A percentile compares a stretch with the other conserved stretches of the same genome.
Conservation (phyloP, 2,113 vertebrate genomes). For the Poeciliopsis turrubarensis region DNA sequence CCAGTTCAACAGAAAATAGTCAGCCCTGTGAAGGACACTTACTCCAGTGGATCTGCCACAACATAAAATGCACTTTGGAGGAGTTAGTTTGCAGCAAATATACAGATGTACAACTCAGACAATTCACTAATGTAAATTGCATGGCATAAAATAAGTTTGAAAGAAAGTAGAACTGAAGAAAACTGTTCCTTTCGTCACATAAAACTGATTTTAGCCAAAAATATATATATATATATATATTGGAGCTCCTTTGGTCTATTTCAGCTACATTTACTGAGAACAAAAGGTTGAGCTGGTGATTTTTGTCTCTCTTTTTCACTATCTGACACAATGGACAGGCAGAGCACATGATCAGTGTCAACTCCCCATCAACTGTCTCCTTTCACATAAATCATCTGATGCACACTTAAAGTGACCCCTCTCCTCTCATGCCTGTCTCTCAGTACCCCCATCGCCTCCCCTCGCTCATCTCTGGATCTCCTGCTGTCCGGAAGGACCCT, state of each 20-base stretch:
- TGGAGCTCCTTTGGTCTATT: constrained; percentile 72
- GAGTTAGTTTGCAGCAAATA: constrained; percentile 56
- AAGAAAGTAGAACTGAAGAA: constrained; percentile 48
- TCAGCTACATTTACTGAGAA: constrained; percentile 82
- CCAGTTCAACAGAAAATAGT: constrained; percentile 59
- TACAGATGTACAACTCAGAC: constrained; percentile 19
- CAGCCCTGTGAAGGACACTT: constrained; percentile 57
- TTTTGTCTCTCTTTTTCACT: constrained; percentile 69
- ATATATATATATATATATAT: no score
- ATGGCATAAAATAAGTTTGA: constrained; percentile 40
- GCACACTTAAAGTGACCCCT: constrained; percentile 64
- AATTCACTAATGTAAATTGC: constrained; percentile 31
- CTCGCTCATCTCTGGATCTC: constrained; percentile 34
- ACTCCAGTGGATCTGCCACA: constrained; percentile 56
- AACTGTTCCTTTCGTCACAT: constrained; percentile 45
- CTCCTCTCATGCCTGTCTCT: constrained; percentile 24
- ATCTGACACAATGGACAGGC: constrained; percentile 77
- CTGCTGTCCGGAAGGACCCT: constrained; percentile 73
- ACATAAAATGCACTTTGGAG: constrained; percentile 65
- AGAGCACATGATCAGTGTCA: constrained; percentile 75
- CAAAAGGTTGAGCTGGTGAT: constrained; percentile 72
- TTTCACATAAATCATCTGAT: constrained; percentile 65
- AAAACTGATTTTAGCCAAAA: constrained; percentile 62
- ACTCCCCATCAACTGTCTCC: constrained; percentile 65
- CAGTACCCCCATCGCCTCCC: constrained; percentile 1